Base-by-base conservation (phyloP, 1,140 invertebrate species). In the Lerema accius region DNA sequence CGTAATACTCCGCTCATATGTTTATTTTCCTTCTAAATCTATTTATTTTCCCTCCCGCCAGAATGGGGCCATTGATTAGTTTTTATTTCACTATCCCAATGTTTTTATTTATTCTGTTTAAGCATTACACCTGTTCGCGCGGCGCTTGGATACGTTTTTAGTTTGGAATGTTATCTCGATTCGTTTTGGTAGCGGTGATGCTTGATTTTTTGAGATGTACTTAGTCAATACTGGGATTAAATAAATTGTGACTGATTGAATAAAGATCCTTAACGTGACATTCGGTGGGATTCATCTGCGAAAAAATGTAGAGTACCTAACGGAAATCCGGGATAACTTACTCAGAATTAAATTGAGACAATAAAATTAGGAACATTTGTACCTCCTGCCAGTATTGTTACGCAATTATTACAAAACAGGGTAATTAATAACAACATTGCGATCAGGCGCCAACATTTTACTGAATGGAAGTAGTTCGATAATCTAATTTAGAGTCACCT, bases 1-100 rank as follows among this genome's bases (percentile, higher is more conserved):
- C 77, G 74, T 64, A 70, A 67, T 62, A 65, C 51, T 55, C 37
- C 39, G 50, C 28, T 43, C 23, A 37, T 63, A 46, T 77, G 83
- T 88, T 88, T 88, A 80, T 88, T 88, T 88, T 83, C 55, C 75
- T 78, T 77, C 72, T 65, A 67, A 73, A 82, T 81, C 68, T 84
- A 86, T 88, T 88, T 88, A 82, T 86, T 86, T 84, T 84, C 72
- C 71, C 68, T 67, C 60, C 63, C 59, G 48, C 63, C 55, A 35
- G 66, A 76, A 71, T 76, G 69, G 59, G 70, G 63, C 64, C 71
- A 72, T 67, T 84, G 78, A 87, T 87, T 85, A 84, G 70, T 67
- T 84, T 87, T 85, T 87, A 86, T 78, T 76, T 64, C 48, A 56
- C 63, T 70, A 55, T 43, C 15, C 48, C 46, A 45, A 51, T 65